phyloP scores from a whole-genome alignment of 2,888 invertebrate genomes.

The Ptilodon capucinus region DNA sequence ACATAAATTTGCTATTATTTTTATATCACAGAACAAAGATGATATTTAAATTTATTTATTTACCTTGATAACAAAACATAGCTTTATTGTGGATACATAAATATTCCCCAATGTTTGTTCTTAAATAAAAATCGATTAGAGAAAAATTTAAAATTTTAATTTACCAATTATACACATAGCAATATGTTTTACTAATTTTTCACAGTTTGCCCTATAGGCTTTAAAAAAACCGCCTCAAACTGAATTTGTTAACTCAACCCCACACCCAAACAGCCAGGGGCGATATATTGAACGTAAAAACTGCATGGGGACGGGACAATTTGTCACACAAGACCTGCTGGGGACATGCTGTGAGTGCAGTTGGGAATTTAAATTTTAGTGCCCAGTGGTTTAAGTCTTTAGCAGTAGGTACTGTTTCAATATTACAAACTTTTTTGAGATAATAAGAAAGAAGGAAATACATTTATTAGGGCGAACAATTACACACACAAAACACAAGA shows the following conservation, averaged over 20 bases:
- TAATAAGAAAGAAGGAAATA: too few species aligned
- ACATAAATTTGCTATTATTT: too few species aligned
- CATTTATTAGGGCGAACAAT: too few species aligned
- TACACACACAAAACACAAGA: too few species aligned
- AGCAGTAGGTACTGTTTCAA: too few species aligned
- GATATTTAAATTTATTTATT: too few species aligned
- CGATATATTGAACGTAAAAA: conserved; percentile 26
- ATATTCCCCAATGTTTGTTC: not conserved
- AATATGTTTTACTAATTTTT: not conserved
- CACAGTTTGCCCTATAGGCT: conserved; percentile 15
- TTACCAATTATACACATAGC: not conserved
- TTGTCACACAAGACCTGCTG: conserved; percentile 27
- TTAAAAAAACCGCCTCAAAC: conserved; percentile 45
- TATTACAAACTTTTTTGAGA: too few species aligned
- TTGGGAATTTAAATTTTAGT: conserved; percentile 21
- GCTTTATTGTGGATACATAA: too few species aligned
- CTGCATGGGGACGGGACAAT: conserved; percentile 41
- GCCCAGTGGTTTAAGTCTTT: conserved; percentile 11
- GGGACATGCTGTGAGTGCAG: conserved; percentile 21
- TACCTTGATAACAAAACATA: too few species aligned
- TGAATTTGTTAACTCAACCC: conserved; percentile 50
- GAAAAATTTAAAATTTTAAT: not conserved
- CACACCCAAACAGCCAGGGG: conserved; percentile 28
- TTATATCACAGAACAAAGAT: too few species aligned
- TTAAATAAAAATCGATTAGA: not conserved